Conservation (phyloP, 2,888 invertebrate species). For the Argynnis bischoffii region DNA sequence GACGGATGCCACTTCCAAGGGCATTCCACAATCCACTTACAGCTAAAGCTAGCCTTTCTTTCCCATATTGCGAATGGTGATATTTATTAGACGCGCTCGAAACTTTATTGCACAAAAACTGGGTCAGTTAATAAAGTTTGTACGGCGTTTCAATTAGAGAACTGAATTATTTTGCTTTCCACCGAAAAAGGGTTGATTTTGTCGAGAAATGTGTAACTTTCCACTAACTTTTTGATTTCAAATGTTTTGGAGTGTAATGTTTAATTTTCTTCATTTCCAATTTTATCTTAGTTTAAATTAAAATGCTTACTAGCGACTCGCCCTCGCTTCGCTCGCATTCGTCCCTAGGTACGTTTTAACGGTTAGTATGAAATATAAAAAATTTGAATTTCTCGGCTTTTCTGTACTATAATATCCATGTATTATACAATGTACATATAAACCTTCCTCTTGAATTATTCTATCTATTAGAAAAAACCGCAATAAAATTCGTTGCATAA, state of each 20-base stretch:
- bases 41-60: conserved; percentile 35
- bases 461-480: too few species aligned
- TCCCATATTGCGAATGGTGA: conserved; percentile 40
- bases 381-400: too few species aligned
- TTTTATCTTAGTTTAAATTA: neutral
- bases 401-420: too few species aligned
- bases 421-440: too few species aligned
- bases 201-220: conserved; percentile 10
- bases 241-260: neutral
- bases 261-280: neutral
- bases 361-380: too few species aligned
- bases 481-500: too few species aligned
- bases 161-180: conserved; percentile 16
- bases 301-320: too few species aligned
- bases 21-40: conserved; percentile 36
- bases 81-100: conserved; percentile 40
- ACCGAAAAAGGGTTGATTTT: conserved; percentile 16
- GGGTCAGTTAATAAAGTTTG: conserved; percentile 29
- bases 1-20: neutral
- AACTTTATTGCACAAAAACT: conserved; percentile 32
- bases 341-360: too few species aligned
- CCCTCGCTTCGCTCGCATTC: too few species aligned
- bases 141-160: conserved; percentile 32
- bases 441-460: too few species aligned
- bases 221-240: neutral